Evolutionary conservation across 2,888 invertebrate genomes (phyloP), one percentile per base, ranked within the genome.

Genomic region (Drosophila meridionalis): DNA sequence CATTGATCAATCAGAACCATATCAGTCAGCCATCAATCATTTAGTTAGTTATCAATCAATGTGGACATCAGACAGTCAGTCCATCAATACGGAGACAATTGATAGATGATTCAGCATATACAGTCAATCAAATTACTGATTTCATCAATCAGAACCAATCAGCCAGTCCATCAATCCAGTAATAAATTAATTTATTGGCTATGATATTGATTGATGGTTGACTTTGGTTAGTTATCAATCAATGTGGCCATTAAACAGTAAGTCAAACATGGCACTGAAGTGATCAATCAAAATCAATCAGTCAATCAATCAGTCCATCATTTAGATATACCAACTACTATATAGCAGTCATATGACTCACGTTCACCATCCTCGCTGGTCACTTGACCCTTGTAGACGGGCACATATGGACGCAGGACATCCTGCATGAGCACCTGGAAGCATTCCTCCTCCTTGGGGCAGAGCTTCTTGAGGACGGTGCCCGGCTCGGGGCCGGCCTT

Each of bases 401-500:
- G 98, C 67, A 98, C 98, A 92, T 96, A 98, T 0, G 98, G 97
- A 85, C 97, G 94, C 38, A 99, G 94, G 28, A 96, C 95, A 92
- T 99, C 98, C 91, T 96, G 96, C 98, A 98, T 98, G 58, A 92
- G 90, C 83, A 95, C 95, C 93, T 97, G 95, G 93, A 98, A 98
- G 92, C 98, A 98, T 80, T 95, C 90, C 92, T 98, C 97, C 93
- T 99, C 99, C 92, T 97, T 97, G 8, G 96, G 96, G 89, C 98
- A 97, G 43, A 98, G 94, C 93, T 98, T 98, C 94, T 99, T 99
- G 90, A 98, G 93, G 82, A 99, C 98, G 32, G 98, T 98, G 50
- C 99, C 99, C 87, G 97, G 98, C 87, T 98, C 97, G 2, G 97
- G 97, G 0, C 98, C 98, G 2, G 98, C 97, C 91, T 97, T 97